Percentiles rank a stretch among this genome's conserved stretches.
Conservation (phyloP, 2,888 invertebrate species). For the Zhuqinia jingwanae region DNA sequence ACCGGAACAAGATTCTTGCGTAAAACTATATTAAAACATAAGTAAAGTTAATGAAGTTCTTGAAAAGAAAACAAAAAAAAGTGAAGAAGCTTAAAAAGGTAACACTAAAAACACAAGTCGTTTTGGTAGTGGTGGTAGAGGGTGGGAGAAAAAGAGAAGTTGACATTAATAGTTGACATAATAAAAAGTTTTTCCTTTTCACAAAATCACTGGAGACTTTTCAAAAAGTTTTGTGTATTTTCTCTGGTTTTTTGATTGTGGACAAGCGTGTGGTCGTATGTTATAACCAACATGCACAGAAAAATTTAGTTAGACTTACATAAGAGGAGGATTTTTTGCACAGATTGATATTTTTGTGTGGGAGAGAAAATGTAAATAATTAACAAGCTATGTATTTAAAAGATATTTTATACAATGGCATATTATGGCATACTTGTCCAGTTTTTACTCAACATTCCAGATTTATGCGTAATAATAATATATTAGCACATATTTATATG, state of each 20-base stretch:
- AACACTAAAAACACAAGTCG: conserved; percentile 33
- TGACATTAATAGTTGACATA: conserved; percentile 54
- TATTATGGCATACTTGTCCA: no score
- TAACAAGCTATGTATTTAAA: no score
- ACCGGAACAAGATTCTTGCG: background rate
- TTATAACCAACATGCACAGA: background rate
- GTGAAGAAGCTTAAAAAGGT: conserved; percentile 52
- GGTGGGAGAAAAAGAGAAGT: background rate
- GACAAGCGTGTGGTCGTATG: no score
- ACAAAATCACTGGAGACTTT: conserved; percentile 33
- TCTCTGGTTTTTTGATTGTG: conserved; percentile 29
- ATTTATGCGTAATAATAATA: no score
- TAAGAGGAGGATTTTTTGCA: conserved; percentile 1
- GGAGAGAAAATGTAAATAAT: background rate
- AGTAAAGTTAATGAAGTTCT: conserved; percentile 43
- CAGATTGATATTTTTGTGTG: conserved; percentile 40
- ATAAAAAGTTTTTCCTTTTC: conserved; percentile 32
- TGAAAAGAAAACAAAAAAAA: conserved; percentile 23
- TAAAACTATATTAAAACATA: conserved; percentile 25
- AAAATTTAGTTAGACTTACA: conserved; percentile 12
- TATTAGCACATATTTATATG: no score
- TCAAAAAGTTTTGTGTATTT: conserved; percentile 16
- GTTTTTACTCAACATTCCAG: no score
- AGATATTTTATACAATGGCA: no score
- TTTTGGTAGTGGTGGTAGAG: no score